These are phyloP conservation scores for Nibea coibor DNA, from an alignment of 2,113 vertebrate species.

Conservation along the genomic window DNA sequence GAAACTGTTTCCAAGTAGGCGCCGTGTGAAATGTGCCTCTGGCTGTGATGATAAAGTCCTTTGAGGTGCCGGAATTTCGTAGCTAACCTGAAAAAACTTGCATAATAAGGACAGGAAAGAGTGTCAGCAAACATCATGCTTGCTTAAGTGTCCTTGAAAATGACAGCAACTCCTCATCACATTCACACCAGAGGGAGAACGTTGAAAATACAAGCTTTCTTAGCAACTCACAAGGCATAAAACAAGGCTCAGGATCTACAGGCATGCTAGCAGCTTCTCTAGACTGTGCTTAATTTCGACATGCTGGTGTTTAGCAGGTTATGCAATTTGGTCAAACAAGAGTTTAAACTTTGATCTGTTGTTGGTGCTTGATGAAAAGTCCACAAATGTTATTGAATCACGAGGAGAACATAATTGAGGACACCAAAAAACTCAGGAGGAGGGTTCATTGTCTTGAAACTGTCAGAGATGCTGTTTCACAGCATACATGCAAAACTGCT, in stretches of 20 bases:
- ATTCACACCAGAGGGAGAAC: not conserved
- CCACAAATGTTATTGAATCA: not conserved
- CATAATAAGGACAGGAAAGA: not conserved
- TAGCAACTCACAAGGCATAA: not conserved
- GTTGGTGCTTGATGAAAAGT: not conserved
- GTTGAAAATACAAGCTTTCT: not conserved
- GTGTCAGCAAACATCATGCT: not conserved
- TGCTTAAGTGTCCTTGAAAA: not conserved
- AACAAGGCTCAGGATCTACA: not conserved
- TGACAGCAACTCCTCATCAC: not conserved
- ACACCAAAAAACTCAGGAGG: not conserved
- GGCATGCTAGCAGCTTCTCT: not conserved
- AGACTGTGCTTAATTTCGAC: not conserved
- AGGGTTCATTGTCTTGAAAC: not conserved
- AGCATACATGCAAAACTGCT: not conserved
- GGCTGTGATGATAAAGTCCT: conserved; percentile 8
- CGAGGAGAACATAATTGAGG: not conserved
- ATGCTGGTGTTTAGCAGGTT: not conserved
- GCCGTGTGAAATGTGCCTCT: conserved; percentile 24
- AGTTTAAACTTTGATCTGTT: not conserved
- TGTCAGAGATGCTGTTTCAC: no score
- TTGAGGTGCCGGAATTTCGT: conserved; percentile 4
- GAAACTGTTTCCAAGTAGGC: conserved; percentile 38
- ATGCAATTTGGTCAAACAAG: not conserved
- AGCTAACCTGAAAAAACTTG: conserved; percentile 4